phyloP scores from a whole-genome alignment of 2,888 invertebrate genomes.

The Melipona beecheii region DNA sequence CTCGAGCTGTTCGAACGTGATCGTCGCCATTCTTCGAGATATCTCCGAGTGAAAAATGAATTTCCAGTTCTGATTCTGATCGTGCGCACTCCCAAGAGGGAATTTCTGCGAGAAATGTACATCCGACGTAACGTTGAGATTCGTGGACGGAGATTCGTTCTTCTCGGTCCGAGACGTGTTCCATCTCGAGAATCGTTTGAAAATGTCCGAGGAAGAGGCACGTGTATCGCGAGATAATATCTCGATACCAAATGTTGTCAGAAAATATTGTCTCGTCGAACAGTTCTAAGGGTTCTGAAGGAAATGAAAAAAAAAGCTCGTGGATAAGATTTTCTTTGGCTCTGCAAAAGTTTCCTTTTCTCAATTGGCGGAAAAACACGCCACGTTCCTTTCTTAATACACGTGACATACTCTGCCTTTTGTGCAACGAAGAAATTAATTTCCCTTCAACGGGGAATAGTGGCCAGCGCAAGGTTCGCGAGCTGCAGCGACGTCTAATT shows the following conservation, averaged over 20 bases:
- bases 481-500: constrained; percentile 26
- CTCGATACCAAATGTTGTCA: neutral
- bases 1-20: neutral
- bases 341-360: neutral
- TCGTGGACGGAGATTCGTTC: neutral
- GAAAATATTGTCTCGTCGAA: neutral
- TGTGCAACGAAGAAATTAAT: neutral
- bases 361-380: neutral
- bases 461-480: neutral
- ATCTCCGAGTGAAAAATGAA: neutral
- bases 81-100: neutral
- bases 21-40: neutral
- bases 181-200: constrained; percentile 6
- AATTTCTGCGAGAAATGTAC: neutral
- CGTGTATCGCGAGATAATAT: constrained; percentile 3
- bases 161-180: neutral
- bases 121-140: constrained; percentile 17
- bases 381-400: neutral
- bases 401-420: neutral
- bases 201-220: neutral
- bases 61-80: neutral
- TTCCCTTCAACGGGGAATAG: neutral
- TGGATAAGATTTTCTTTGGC: neutral
- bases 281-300: neutral
- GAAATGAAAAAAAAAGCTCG: neutral